These are phyloP conservation scores for Patella caerulea DNA, from an alignment of 2,888 invertebrate genomes.

Conservation along the genomic window DNA sequence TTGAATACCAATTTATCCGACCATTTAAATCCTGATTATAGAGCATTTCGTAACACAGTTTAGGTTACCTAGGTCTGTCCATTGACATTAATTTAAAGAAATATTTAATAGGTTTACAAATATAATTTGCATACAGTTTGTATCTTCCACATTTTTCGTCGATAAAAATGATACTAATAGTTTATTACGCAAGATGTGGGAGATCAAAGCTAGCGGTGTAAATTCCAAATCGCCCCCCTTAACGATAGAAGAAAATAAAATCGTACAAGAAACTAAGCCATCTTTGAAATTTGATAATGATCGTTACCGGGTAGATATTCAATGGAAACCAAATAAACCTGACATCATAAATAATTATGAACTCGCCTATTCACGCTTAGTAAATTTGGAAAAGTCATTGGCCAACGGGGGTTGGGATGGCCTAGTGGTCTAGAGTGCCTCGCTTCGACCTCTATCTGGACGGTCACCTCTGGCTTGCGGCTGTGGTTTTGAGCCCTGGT, in stretches of 20 bases:
- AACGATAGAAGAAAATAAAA: background rate
- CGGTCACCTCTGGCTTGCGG: too few species aligned
- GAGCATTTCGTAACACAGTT: too few species aligned
- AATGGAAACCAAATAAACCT: background rate
- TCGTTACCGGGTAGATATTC: background rate
- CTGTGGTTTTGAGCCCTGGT: too few species aligned
- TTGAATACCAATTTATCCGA: too few species aligned
- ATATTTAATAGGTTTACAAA: too few species aligned
- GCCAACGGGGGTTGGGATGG: too few species aligned
- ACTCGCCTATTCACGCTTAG: background rate
- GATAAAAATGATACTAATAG: conserved; percentile 1
- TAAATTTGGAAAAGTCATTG: background rate
- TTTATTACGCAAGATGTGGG: background rate
- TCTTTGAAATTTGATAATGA: background rate
- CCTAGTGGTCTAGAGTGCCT: too few species aligned
- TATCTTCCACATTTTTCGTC: conserved; percentile 19
- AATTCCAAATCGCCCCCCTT: background rate
- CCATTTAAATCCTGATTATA: too few species aligned
- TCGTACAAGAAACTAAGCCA: background rate
- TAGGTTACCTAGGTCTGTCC: too few species aligned
- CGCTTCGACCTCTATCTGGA: too few species aligned
- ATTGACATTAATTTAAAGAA: too few species aligned
- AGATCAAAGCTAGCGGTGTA: background rate
- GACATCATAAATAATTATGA: background rate
- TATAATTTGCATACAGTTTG: too few species aligned